Evolutionary conservation across 2,797 vertebrate genomes (phyloP), one percentile per base, ranked within the genome.

Genomic region (Sardinella longiceps): DNA sequence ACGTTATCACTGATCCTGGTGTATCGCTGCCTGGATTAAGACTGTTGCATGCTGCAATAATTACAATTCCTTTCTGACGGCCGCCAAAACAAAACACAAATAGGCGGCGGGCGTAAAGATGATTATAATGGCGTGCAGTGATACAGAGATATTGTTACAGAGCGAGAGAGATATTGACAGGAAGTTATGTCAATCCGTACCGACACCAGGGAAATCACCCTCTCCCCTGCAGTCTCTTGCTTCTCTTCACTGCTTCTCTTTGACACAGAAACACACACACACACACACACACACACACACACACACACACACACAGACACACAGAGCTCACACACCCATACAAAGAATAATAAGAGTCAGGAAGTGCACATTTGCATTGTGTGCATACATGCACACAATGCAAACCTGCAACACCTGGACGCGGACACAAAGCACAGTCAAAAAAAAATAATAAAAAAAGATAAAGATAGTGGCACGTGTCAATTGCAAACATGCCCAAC

Each of bases 141-240:
- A 86, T 81, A 82, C 5, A 83, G 81, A 87, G 87, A 74, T 33
- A 82, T 85, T 85, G 14, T 74, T 88, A 84, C 80, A 87, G 70
- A 39, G 70, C 70, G 66, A 43, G 37, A 77, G 66, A 43, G 37
- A 77, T 77, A 77, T 77, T 83, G 58, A 89, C 83, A 88, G 85
- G 86, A 87, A 83, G 83, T 60, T 84, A 82, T 86, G 87, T 86
- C 83, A 88, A 89, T 87, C 89, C 86, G 87, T 87, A 81, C 88
- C 88, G 84, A 88, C 83, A 87, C 89, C 80, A 86, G 87, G 87
- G 88, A 90, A 87, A 89, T 88, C 82, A 89, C 85, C 89, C 66
- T 87, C 46, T 56, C 56, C 28, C 58, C 45, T 46, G 70, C 45
- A 60, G 70, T 11, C 28, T 50, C 48, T 83, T 80, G 58, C 43